A percentile compares a stretch with the other conserved stretches of the same genome.
phyloP scores from a whole-genome alignment of 2,888 invertebrate genomes.

The Deilephila porcellus region DNA sequence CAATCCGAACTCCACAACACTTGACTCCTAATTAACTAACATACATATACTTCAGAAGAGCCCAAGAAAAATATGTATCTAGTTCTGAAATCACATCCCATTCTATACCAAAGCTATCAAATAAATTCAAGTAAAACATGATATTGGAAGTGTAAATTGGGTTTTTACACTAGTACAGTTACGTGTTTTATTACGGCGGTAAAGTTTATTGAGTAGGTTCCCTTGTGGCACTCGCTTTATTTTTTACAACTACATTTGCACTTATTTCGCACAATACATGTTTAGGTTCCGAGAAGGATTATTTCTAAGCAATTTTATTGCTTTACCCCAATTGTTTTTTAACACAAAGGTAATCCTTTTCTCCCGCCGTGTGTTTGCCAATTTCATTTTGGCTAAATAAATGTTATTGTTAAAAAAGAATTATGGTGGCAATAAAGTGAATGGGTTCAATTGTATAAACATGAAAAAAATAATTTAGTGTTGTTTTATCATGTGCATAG shows the following conservation, averaged over 20 bases:
- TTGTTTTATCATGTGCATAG: slow-evolving; percentile 29
- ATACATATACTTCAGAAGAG: too few species aligned
- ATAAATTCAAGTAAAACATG: slow-evolving; percentile 20
- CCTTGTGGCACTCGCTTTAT: slow-evolving; percentile 44
- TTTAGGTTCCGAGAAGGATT: slow-evolving; percentile 50
- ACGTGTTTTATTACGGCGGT: slow-evolving; percentile 55
- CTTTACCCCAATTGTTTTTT: slow-evolving; percentile 42
- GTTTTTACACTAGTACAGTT: slow-evolving; percentile 53
- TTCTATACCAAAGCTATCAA: background rate
- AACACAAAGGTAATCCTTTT: slow-evolving; percentile 62
- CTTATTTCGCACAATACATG: slow-evolving; percentile 29
- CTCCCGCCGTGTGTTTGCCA: slow-evolving; percentile 19
- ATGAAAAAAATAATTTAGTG: slow-evolving; percentile 28
- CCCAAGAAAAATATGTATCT: too few species aligned
- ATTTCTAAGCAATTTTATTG: slow-evolving; percentile 31
- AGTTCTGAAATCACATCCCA: background rate
- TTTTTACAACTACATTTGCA: slow-evolving; percentile 9
- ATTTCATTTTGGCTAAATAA: background rate
- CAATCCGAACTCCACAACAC: too few species aligned
- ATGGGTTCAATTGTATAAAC: slow-evolving; percentile 25
- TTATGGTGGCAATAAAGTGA: background rate
- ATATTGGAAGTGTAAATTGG: slow-evolving; percentile 44
- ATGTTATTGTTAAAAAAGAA: background rate
- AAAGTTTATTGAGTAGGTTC: slow-evolving; percentile 64
- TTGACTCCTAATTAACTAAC: too few species aligned